phyloP scores from a whole-genome alignment of 2,797 vertebrate species.

The Carapus acus region DNA sequence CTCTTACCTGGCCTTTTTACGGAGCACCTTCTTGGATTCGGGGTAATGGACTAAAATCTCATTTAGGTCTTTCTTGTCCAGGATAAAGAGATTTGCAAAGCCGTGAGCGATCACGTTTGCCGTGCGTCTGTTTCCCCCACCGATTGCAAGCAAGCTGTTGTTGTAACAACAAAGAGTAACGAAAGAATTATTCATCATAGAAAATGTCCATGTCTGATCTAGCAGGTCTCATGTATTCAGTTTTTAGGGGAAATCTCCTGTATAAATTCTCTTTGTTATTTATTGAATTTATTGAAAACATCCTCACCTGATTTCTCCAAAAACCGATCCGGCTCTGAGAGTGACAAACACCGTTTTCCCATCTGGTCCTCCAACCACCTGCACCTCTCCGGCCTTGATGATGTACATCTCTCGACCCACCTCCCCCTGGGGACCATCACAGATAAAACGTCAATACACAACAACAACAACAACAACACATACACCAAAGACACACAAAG shows the following conservation, averaged over 20 bases:
- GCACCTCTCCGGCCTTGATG: conserved; percentile 93
- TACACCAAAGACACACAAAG: background rate
- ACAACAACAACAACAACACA: background rate
- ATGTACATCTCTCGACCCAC: conserved; percentile 99
- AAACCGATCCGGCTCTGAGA: conserved; percentile 88
- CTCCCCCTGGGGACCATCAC: conserved; percentile 75
- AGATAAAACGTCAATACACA: background rate
- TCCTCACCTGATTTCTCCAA: conserved; percentile 93
- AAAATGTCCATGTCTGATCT: too few species aligned
- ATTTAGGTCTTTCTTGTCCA: conserved; percentile 95
- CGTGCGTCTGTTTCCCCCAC: conserved; percentile 91
- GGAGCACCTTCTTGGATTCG: conserved; percentile 93
- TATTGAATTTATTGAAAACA: background rate
- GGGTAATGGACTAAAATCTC: conserved; percentile 96
- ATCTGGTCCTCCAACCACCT: conserved; percentile 89
- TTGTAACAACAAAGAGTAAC: conserved; percentile 7
- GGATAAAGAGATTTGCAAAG: conserved; percentile 94
- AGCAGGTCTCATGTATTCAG: too few species aligned
- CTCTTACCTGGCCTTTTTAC: conserved; percentile 88
- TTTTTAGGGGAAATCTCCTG: background rate
- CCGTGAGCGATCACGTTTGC: conserved; percentile 93
- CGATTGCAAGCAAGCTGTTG: conserved; percentile 84
- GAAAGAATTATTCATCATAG: background rate
- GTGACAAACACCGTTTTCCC: conserved; percentile 89
- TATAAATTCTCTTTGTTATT: background rate